Conservation (phyloP, 2,113 vertebrate species). For the Pantherophis guttatus region DNA sequence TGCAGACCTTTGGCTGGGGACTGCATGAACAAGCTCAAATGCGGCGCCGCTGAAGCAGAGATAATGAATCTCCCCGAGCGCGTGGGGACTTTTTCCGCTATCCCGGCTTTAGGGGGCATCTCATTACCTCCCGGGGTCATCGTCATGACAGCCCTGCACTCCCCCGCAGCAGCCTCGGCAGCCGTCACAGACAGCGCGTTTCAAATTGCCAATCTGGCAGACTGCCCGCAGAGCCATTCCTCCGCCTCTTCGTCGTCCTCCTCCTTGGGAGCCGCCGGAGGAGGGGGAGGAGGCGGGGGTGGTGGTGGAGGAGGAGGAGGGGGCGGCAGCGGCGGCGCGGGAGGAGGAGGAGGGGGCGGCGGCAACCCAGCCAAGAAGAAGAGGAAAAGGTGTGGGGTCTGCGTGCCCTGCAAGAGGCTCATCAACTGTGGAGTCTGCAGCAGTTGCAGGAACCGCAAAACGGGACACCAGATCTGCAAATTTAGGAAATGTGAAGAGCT, state of each 20-base stretch:
- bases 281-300: slow-evolving; percentile 37
- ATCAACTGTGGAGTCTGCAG: slow-evolving; percentile 99
- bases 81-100: slow-evolving; percentile 93
- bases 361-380: slow-evolving; percentile 97
- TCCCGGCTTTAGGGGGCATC: slow-evolving; percentile 93
- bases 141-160: slow-evolving; percentile 98
- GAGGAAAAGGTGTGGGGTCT: slow-evolving; percentile 96
- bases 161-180: slow-evolving; percentile 89
- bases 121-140: slow-evolving; percentile 97
- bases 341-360: slow-evolving; percentile 61
- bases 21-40: slow-evolving; percentile 98
- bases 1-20: slow-evolving; percentile 94
- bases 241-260: slow-evolving; percentile 75
- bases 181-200: slow-evolving; percentile 97
- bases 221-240: slow-evolving; percentile 94
- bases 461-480: slow-evolving; percentile 99
- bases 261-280: slow-evolving; percentile 41
- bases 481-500: slow-evolving; percentile 99
- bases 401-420: slow-evolving; percentile 96
- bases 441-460: slow-evolving; percentile 99
- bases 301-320: slow-evolving; percentile 15
- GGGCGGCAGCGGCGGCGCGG: neutral
- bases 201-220: slow-evolving; percentile 97
- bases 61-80: slow-evolving; percentile 97
- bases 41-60: slow-evolving; percentile 91